phyloP scores from a whole-genome alignment of 1,140 invertebrate genomes.

The Leptonema lineaticorne region DNA sequence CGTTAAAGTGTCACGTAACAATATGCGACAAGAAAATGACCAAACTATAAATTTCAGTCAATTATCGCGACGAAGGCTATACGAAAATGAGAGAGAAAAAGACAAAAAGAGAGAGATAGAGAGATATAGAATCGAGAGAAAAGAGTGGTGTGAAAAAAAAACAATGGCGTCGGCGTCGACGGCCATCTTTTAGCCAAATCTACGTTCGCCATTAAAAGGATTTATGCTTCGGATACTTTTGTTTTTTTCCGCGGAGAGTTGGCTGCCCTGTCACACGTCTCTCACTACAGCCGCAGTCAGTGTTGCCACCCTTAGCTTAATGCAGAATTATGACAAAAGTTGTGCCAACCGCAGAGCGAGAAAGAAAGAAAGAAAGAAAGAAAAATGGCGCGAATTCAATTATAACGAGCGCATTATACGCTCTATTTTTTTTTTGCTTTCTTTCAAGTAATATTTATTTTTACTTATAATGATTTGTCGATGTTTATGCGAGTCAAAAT shows the following conservation, averaged over 20 bases:
- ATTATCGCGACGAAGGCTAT: constrained; percentile 34
- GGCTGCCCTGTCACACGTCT: neutral
- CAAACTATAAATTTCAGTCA: constrained; percentile 43
- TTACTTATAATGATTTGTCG: no score
- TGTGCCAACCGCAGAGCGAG: constrained; percentile 27
- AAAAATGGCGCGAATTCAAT: constrained; percentile 7
- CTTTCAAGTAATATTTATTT: no score
- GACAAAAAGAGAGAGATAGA: no score
- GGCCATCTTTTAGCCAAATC: constrained; percentile 21
- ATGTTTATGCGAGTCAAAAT: no score
- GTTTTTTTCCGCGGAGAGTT: constrained; percentile 30
- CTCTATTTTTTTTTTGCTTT: no score
- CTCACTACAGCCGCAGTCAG: neutral
- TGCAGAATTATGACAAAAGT: constrained; percentile 35
- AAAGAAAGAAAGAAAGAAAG: no score
- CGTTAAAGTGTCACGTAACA: constrained; percentile 34
- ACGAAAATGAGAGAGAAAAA: constrained; percentile 27
- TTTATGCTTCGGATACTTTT: constrained; percentile 37
- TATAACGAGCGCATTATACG: neutral
- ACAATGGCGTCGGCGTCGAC: constrained; percentile 18
- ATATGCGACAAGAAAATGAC: constrained; percentile 43
- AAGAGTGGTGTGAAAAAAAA: neutral
- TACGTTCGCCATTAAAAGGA: constrained; percentile 37
- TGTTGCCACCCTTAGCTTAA: constrained; percentile 33
- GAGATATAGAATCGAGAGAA: no score